Conservation (phyloP, 1,140 invertebrate species). For the Euwallacea similis region DNA sequence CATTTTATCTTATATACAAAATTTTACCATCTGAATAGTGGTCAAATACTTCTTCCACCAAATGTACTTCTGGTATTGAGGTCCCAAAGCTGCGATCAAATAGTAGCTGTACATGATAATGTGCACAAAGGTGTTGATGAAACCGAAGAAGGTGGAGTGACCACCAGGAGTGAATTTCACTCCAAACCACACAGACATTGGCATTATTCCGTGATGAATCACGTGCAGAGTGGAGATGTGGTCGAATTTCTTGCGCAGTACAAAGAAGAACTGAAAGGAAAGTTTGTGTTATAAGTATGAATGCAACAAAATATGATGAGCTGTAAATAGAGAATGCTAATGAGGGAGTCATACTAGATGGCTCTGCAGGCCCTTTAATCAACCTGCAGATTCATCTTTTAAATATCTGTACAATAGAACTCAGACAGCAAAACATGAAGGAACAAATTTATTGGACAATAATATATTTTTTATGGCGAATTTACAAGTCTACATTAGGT, state of each 20-base stretch:
- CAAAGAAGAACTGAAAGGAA: constrained; percentile 80
- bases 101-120: constrained; percentile 90
- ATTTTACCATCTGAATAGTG: constrained; percentile 76
- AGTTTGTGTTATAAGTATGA: no score
- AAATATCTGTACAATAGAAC: no score
- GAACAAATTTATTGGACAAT: no score
- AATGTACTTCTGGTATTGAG: constrained; percentile 76
- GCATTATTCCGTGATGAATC: constrained; percentile 96
- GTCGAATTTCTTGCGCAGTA: constrained; percentile 89
- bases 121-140: constrained; percentile 85
- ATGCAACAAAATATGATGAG: no score
- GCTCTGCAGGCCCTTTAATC: no score
- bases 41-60: constrained; percentile 96
- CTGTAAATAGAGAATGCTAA: no score
- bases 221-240: constrained; percentile 93
- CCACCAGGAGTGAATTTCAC: constrained; percentile 90
- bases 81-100: constrained; percentile 81
- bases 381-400: no score
- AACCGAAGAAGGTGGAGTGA: constrained; percentile 80
- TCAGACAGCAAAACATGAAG: no score
- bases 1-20: not conserved
- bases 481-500: no score
- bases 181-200: constrained; percentile 95
- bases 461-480: no score
- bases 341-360: no score